Evolutionary conservation across 2,113 vertebrate genomes (phyloP).

Genomic region (Diadophis punctatus): DNA sequence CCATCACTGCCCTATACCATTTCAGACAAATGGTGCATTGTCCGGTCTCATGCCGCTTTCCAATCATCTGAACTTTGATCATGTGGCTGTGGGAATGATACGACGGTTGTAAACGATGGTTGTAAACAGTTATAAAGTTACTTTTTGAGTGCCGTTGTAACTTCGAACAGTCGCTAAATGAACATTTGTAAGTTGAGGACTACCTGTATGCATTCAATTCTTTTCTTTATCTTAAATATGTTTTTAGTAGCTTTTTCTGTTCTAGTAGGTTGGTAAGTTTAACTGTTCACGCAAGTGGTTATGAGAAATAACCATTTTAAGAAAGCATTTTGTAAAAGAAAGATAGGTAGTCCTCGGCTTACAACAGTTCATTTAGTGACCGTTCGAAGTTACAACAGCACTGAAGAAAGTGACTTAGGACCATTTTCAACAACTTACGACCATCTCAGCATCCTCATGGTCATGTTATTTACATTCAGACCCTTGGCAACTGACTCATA

Average conservation of each 20-base stretch:
- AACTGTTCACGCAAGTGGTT: background rate
- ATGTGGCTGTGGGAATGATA: no score
- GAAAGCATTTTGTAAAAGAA: conserved; percentile 5
- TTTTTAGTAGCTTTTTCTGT: background rate
- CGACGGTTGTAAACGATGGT: background rate
- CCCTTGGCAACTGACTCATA: no score
- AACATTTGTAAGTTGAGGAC: background rate
- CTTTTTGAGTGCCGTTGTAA: no score
- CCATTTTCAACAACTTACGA: no score
- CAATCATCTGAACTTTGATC: no score
- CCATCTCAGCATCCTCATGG: no score
- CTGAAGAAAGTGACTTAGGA: no score
- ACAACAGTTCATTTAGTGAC: no score
- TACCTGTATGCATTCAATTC: background rate
- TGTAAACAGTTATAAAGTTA: no score
- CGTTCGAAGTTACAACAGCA: no score
- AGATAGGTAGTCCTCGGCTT: background rate
- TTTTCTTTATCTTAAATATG: background rate
- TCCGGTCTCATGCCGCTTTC: no score
- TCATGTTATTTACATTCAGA: no score
- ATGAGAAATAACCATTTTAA: background rate
- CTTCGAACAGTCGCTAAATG: background rate
- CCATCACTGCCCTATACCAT: background rate
- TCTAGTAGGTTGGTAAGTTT: background rate
- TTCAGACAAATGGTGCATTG: background rate